Evolutionary conservation across 2,797 vertebrate species (phyloP), one percentile per base, ranked within the genome.

Genomic region (Pseudochaenichthys georgianus): DNA sequence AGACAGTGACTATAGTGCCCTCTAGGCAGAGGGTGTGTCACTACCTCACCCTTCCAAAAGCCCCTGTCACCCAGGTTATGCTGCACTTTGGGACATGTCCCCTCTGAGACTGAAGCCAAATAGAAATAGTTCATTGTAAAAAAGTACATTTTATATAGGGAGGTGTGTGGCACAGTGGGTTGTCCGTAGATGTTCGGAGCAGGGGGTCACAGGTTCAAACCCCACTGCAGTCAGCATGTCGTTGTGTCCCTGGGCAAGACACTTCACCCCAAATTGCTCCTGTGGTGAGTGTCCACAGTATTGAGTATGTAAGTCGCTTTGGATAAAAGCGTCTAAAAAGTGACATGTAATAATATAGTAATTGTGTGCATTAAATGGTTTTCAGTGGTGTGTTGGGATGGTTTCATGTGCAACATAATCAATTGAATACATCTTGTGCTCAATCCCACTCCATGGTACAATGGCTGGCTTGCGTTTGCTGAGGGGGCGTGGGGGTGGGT

Each of bases 11-110:
- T 28, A 83, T 81, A 92, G 83, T 76, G 90, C 92, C 95, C 91
- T 93, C 93, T 94, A 89, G 89, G 76, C 77, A 72, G 46, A 79
- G 64, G 71, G 67, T 84, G 68, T 83, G 85, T 83, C 76, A 91
- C 75, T 91, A 87, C 87, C 70, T 82, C 75, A 43, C 63, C 21
- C 60, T 79, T 58, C 61, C 50, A 71, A 78, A 81, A 78, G 51
- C 67, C 51, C 68, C 71, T 64, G 57, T 70, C 73, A 80, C 61
- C 64, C 31, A 53, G 61, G 72, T 81, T 62, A 79, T 70, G 62
- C 70, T 80, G 57, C 71, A 73, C 52, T 17, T 15, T 79, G 53
- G 61, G 45, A 82, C 74, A 43, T 2, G 31, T 47, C 74, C 84
- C 70, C 68, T 64, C 46, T 43, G 60, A 70, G 75, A 58, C 52